Evolutionary conservation across 2,113 vertebrate species (phyloP).

Genomic region (Sebastes fasciatus): DNA sequence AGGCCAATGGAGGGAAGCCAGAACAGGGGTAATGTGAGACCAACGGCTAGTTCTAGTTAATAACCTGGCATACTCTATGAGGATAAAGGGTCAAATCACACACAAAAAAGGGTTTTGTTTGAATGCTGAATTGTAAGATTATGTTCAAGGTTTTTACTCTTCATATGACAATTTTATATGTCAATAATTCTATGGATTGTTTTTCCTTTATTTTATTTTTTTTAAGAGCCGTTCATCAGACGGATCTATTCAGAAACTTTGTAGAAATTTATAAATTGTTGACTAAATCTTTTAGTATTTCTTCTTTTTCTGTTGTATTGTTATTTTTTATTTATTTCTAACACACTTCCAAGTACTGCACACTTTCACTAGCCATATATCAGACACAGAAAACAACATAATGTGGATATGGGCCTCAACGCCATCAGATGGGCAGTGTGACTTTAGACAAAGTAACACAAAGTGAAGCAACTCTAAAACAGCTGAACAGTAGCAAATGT

Average conservation of each 20-base stretch:
- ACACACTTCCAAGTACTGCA: not conserved
- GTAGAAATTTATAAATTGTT: too few relatives aligned
- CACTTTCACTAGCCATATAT: not conserved
- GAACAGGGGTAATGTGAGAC: not conserved
- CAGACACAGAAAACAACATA: not conserved
- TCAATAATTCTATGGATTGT: not conserved
- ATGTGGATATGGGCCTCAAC: too few relatives aligned
- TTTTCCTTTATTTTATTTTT: not conserved
- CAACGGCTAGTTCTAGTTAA: not conserved
- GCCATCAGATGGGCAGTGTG: too few relatives aligned
- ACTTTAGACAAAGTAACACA: not conserved
- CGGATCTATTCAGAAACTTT: not conserved
- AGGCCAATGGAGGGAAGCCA: too few relatives aligned
- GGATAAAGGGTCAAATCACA: not conserved
- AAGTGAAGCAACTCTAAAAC: not conserved
- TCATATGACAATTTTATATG: not conserved
- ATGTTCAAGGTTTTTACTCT: not conserved
- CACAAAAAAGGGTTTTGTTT: not conserved
- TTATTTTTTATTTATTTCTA: too few relatives aligned
- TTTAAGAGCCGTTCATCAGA: not conserved
- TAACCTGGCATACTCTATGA: too few relatives aligned
- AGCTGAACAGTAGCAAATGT: not conserved
- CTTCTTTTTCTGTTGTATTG: not conserved
- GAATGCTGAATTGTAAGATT: too few relatives aligned
- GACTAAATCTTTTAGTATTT: not conserved